phyloP scores from a whole-genome alignment of 2,113 vertebrate species.

The Promerops cafer region DNA sequence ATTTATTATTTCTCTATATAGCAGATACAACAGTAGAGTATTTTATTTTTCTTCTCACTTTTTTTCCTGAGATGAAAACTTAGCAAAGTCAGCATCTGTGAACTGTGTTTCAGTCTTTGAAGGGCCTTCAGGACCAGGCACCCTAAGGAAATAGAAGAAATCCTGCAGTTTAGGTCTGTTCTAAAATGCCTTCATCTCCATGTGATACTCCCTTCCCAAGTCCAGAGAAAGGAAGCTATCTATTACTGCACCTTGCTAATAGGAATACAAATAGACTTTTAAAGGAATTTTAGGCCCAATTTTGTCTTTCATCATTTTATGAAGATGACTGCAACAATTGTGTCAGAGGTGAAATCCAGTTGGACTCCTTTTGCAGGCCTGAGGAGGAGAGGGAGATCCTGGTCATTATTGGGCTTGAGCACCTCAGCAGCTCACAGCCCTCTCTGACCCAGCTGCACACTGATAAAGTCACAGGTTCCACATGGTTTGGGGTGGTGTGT shows the following conservation, averaged over 20 bases:
- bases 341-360: not conserved
- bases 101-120: not conserved
- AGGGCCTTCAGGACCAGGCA: not conserved
- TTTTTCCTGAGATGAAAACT: not conserved
- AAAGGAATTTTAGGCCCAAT: not conserved
- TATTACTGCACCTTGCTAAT: not conserved
- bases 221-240: not conserved
- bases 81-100: not conserved
- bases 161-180: not conserved
- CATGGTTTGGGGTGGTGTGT: accelerated
- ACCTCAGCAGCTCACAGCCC: not conserved
- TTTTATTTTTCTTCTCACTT: not conserved
- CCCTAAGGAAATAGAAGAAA: not conserved
- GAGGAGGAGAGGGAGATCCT: not conserved
- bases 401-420: accelerated
- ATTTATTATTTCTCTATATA: not conserved
- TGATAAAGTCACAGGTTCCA: not conserved
- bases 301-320: not conserved
- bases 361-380: not conserved
- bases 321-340: not conserved
- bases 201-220: not conserved
- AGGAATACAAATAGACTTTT: not conserved
- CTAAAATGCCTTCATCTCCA: not conserved
- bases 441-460: not conserved
- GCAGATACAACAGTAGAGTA: not conserved